These are phyloP conservation scores for Zoroaster sp. DNA, from an alignment of 53 echinoderm and acorn worm genomes.

Conservation along the genomic window DNA sequence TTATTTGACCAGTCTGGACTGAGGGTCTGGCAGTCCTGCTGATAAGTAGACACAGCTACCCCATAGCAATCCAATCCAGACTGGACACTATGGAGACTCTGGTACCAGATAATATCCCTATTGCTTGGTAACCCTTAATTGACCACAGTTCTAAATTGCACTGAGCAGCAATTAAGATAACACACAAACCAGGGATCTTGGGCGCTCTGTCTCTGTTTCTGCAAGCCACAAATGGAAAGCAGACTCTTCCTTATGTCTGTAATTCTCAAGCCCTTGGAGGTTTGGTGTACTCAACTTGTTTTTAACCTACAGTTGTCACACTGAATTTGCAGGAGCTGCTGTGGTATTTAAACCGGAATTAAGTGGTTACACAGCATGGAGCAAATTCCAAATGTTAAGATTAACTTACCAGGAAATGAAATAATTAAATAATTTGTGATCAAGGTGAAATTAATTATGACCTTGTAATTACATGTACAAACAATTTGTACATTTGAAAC, in stretches of 20 bases:
- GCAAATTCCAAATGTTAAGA: neutral
- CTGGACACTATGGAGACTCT: neutral
- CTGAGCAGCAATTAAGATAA: neutral
- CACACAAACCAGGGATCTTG: neutral
- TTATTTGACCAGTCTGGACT: constrained; percentile 44
- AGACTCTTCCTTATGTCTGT: neutral
- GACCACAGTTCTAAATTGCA: neutral
- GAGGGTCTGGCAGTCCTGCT: constrained; percentile 40
- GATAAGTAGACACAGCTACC: constrained; percentile 25
- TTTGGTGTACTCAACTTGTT: neutral
- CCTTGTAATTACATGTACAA: neutral
- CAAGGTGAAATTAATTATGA: neutral
- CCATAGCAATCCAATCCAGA: neutral
- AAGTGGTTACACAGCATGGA: constrained; percentile 2
- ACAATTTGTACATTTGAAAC: neutral
- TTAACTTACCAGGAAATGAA: constrained; percentile 20
- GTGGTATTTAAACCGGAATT: neutral
- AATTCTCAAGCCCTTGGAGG: neutral
- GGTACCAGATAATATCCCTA: neutral
- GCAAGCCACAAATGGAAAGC: neutral
- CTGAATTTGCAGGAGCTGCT: neutral
- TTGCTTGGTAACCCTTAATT: neutral
- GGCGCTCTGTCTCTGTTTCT: neutral
- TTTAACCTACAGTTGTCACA: constrained; percentile 2
- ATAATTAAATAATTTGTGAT: constrained; percentile 22